Evolutionary conservation across 2,797 vertebrate genomes (phyloP).

Genomic region (Bradypodion ventrale): DNA sequence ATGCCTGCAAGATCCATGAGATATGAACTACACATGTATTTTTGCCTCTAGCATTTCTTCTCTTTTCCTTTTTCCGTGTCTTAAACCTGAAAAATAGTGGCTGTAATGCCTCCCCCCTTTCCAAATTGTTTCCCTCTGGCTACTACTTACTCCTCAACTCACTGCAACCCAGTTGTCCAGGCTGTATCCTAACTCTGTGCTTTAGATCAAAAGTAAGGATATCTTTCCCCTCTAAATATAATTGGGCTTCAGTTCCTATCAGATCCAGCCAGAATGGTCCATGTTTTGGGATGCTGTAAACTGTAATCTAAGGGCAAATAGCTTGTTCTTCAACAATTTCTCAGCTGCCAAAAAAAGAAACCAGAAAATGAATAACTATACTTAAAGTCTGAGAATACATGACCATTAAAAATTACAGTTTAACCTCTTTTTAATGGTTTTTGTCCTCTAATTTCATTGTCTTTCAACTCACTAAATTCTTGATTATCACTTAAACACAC

Average conservation of each 20-base stretch:
- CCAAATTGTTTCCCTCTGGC: background rate
- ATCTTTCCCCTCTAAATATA: too few species aligned
- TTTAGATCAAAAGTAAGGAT: background rate
- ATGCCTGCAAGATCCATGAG: background rate
- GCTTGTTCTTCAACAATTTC: background rate
- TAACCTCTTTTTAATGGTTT: background rate
- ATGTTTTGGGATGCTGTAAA: too few species aligned
- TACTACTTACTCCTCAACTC: background rate
- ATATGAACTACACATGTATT: background rate
- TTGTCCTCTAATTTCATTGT: background rate
- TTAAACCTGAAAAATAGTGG: background rate
- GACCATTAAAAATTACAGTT: background rate
- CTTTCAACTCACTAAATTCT: background rate
- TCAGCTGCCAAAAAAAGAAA: background rate
- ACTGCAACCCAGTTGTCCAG: background rate
- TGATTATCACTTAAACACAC: background rate
- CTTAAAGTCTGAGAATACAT: background rate
- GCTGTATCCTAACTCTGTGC: background rate
- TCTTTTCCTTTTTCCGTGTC: background rate
- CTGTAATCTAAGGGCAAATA: too few species aligned
- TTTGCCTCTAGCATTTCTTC: background rate
- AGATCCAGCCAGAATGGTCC: too few species aligned
- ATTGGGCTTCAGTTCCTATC: too few species aligned
- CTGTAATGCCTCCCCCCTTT: background rate
- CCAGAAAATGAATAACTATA: too few species aligned